Conservation (phyloP, 2,113 vertebrate genomes). For the Dascyllus trimaculatus region DNA sequence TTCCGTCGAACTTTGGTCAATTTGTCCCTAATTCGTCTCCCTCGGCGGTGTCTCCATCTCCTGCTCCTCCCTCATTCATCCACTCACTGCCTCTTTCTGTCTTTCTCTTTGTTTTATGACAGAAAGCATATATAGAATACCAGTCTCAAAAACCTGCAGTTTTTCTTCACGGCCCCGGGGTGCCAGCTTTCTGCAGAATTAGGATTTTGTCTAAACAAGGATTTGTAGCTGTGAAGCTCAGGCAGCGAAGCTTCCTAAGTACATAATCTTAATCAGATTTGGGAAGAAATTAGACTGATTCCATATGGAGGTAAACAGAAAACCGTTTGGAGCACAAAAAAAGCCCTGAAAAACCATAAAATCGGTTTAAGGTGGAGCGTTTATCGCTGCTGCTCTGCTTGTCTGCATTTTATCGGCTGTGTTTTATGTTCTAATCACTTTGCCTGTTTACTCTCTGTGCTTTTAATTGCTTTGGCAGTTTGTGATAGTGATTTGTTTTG, state of each 20-base stretch:
- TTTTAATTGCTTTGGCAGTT: slow-evolving; percentile 52
- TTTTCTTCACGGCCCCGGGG: background rate
- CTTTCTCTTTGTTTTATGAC: slow-evolving; percentile 19
- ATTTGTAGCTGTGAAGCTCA: slow-evolving; percentile 16
- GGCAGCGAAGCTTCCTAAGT: slow-evolving; percentile 12
- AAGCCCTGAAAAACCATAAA: slow-evolving; percentile 23
- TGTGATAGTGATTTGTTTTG: slow-evolving; percentile 35
- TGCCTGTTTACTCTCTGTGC: slow-evolving; percentile 41
- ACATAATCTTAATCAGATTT: slow-evolving; percentile 39
- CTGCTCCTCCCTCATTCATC: background rate
- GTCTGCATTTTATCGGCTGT: slow-evolving; percentile 50
- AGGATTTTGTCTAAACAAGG: slow-evolving; percentile 31
- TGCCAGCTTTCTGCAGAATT: slow-evolving; percentile 12
- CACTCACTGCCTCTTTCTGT: background rate
- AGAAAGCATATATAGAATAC: background rate
- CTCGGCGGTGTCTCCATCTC: background rate
- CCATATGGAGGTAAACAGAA: background rate
- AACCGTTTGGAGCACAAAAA: slow-evolving; percentile 2
- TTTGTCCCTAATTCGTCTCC: slow-evolving; percentile 20
- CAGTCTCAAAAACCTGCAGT: background rate
- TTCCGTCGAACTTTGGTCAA: slow-evolving; percentile 27
- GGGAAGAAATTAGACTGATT: slow-evolving; percentile 32
- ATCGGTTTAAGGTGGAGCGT: slow-evolving; percentile 15
- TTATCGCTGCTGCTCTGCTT: slow-evolving; percentile 42
- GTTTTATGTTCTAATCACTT: slow-evolving; percentile 68